phyloP scores from a whole-genome alignment of 2,113 vertebrate species.

The Dendropsophus ebraccatus region DNA sequence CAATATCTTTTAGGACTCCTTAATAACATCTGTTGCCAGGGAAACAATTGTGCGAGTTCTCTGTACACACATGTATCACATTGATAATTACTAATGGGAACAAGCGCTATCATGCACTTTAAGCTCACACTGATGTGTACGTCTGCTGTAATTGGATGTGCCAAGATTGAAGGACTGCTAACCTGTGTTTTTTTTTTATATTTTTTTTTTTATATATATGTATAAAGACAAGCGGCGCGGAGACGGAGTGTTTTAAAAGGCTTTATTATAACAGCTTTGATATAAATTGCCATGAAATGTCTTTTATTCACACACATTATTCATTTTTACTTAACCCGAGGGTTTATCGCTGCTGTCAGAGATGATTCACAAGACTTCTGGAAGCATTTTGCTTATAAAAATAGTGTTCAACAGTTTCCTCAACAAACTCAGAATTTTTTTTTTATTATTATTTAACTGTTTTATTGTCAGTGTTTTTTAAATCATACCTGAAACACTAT shows the following conservation, averaged over 20 bases:
- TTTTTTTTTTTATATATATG: not conserved
- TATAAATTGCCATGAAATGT: constrained; percentile 16
- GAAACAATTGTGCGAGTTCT: constrained; percentile 3
- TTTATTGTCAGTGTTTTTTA: not conserved
- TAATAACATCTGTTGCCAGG: not conserved
- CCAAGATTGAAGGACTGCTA: constrained; percentile 18
- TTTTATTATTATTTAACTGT: not conserved
- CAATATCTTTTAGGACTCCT: not conserved
- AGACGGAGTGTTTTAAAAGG: constrained; percentile 5
- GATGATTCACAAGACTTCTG: constrained; percentile 6
- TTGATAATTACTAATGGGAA: constrained; percentile 34
- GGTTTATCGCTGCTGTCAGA: constrained; percentile 23
- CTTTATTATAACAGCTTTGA: constrained; percentile 13
- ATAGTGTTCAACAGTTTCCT: not conserved
- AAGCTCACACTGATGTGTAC: not conserved
- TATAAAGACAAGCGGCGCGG: not conserved
- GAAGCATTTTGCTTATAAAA: constrained; percentile 6
- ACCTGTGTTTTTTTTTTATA: not conserved
- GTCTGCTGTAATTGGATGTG: constrained; percentile 37
- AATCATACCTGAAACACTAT: not conserved
- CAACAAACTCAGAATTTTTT: not conserved
- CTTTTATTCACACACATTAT: constrained; percentile 30
- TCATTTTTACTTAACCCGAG: constrained; percentile 35
- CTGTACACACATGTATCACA: constrained; percentile 16
- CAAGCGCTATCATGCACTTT: constrained; percentile 6